Conservation (phyloP, 2,113 vertebrate species). For the Epinephelus fuscoguttatus region DNA sequence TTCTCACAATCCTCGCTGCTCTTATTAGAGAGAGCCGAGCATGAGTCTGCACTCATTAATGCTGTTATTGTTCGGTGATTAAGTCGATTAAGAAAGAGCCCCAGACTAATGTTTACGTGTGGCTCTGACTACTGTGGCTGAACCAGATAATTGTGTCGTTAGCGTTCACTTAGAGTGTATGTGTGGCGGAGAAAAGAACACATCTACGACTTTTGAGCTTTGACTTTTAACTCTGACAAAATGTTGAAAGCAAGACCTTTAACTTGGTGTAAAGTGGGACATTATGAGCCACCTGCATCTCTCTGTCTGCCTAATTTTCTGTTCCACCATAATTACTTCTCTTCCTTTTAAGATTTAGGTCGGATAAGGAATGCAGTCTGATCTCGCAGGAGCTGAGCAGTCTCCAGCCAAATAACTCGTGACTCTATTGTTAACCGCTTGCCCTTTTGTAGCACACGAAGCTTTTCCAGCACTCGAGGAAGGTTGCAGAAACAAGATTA, state of each 20-base stretch:
- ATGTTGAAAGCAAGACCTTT: conserved; percentile 1
- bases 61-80: conserved; percentile 78
- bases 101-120: conserved; percentile 43
- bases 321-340: conserved; percentile 51
- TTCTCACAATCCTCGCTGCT: conserved; percentile 64
- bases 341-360: conserved; percentile 69
- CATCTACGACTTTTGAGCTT: conserved; percentile 17
- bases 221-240: conserved; percentile 2
- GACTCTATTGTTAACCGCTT: conserved; percentile 72
- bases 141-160: neutral
- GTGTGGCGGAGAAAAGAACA: neutral
- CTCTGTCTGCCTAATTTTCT: conserved; percentile 25
- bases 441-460: conserved; percentile 54
- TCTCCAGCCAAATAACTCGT: conserved; percentile 72
- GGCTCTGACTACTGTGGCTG: conserved; percentile 1
- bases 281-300: conserved; percentile 16
- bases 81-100: conserved; percentile 66
- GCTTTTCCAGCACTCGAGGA: conserved; percentile 34
- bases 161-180: neutral
- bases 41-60: conserved; percentile 75
- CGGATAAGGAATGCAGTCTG: conserved; percentile 72
- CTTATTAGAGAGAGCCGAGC: conserved; percentile 69
- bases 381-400: conserved; percentile 65
- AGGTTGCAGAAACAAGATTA: conserved; percentile 44
- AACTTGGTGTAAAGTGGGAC: conserved; percentile 6